Base-by-base conservation (phyloP, 1,140 invertebrate genomes). In the Drosophila kohkoa region DNA sequence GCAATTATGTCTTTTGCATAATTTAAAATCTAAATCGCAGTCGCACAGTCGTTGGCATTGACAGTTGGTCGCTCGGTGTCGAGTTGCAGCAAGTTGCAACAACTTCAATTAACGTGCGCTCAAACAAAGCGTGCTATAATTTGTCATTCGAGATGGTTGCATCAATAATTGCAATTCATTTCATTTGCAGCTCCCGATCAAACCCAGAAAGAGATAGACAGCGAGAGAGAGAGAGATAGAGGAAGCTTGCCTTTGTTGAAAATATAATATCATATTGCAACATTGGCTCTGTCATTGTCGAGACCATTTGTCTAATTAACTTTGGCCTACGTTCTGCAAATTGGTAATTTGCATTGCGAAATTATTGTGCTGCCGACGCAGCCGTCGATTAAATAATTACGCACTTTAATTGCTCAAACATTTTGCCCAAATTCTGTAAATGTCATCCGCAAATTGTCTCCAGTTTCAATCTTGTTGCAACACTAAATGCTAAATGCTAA, bases 51-150 rank as follows among this genome's bases (percentile, higher is more conserved):
- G 20, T 25, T 25, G 20, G 20, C 20, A 25, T 25, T 25, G 20
- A 25, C 20, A 25, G 20, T 25, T 25, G 20, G 20, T 25, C 20
- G 20, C 3, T 25, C 3, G n/a, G 35, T 15, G 38, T 58, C 41
- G 20, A 49, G 32, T 76, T 38, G 35, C 35, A 38, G 66, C 71
- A 71, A 79, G 35, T 8, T 10, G 66, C 71, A 71, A 79, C 71
- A 62, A 71, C 59, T 59, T 57, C 57, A 70, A 62, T 79, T 79
- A 75, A 57, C 63, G 57, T 78, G 41, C 68, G 62, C 49, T 77
- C 38, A 64, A 68, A 75, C 62, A 74, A 35, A 25, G 20, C 20
- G 20, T 3, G 20, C 2, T 25, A 62, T 68, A 63, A 57, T 68
- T 52, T 35, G 25, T 54, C 63, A 57, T 6, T 10, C 54, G 70